Conservation (phyloP, 2,113 vertebrate genomes). For the Microcebus griseorufus region DNA sequence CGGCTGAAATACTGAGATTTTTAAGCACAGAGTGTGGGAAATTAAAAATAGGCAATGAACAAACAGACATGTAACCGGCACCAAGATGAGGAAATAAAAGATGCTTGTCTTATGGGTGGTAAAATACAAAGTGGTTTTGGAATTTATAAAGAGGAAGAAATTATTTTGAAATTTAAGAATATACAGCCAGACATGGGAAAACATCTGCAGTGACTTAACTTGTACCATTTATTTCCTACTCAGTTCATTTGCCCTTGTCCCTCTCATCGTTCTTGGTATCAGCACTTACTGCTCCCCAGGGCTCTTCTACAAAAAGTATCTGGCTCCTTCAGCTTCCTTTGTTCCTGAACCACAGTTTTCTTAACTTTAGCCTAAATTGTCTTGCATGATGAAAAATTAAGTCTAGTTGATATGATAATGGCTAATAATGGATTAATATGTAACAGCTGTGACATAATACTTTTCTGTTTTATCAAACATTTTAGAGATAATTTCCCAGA, state of each 20-base stretch:
- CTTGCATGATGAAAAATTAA: background rate
- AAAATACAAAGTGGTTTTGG: background rate
- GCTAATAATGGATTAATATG: background rate
- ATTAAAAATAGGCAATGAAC: background rate
- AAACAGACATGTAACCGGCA: background rate
- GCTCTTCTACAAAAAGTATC: background rate
- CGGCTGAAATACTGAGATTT: background rate
- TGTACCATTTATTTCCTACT: background rate
- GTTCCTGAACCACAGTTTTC: background rate
- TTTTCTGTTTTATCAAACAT: background rate
- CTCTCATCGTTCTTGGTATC: background rate
- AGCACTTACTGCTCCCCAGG: background rate
- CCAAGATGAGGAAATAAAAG: background rate
- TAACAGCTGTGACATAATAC: background rate
- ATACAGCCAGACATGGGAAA: background rate
- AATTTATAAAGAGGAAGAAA: background rate
- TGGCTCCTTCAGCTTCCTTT: background rate
- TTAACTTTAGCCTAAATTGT: background rate
- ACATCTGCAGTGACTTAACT: background rate
- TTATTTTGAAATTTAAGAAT: background rate
- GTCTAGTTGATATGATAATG: background rate
- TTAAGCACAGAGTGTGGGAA: background rate
- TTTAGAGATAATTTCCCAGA: conserved; percentile 45
- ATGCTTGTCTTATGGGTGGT: background rate
- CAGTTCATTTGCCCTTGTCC: accelerated